Evolutionary conservation across 2,797 vertebrate species (phyloP), one percentile per base, ranked within the genome.

Genomic region (Coilia nasus): DNA sequence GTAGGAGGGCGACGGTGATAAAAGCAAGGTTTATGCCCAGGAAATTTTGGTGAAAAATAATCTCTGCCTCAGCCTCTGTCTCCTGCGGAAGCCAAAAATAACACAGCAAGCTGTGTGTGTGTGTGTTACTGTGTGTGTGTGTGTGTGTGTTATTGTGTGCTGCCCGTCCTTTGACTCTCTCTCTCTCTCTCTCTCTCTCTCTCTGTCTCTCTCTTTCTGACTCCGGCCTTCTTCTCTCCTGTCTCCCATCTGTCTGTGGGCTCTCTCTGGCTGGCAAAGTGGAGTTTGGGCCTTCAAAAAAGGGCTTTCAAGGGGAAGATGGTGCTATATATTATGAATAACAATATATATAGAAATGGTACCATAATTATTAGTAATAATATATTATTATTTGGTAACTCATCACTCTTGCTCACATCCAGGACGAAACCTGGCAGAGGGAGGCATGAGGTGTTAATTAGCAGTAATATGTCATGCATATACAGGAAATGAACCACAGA

Each of bases 81-180:
- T n/a, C 67, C 57, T 12, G n/a, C 59, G 82, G 60, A 35, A 78
- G 84, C 78, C 87, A 87, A 87, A 67, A 87, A 85, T 82, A 87
- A 85, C 88, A 85, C 23, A 9, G 57, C 60, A 10, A 46, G 44
- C 85, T 47, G 47, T 25, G 60, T 81, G 62, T 75, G 83, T 85
- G 50, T 54, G 14, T 54, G 50, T 54, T 54, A 54, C 9, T 54
- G 50, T 10, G 50, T 54, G 50, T 23, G n/a, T n/a, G n/a, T 47
- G 47, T 25, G 60, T 81, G 50, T 54, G 14, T 54, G 50, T 54
- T 54, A 54, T 54, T 54, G 50, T 10, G 50, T 54, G 50, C 50
- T 46, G 56, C 35, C 2, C 35, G 59, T 6, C 35, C 28, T 60
- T 35, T 23, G 21, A 17, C 31, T 41, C 9, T n/a, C 31, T 75